A percentile compares a stretch with the other conserved stretches of the same genome.
phyloP scores from a whole-genome alignment of 2,797 vertebrate species.

The Scarus forsteni region DNA sequence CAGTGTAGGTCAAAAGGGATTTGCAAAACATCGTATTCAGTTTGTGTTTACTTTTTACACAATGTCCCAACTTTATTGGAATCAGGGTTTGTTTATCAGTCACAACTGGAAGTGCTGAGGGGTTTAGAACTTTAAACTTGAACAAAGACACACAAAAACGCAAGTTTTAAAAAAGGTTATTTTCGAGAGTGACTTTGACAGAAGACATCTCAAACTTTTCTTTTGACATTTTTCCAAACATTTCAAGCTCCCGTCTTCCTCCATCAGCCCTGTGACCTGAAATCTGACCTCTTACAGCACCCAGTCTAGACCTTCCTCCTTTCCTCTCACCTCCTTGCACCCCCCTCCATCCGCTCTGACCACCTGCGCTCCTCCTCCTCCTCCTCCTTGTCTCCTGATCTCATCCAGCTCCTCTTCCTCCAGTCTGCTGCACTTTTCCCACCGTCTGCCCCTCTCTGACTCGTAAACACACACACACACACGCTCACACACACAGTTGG shows the following conservation, averaged over 20 bases:
- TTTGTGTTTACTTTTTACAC: too few relatives aligned
- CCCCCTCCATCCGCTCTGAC: slow-evolving; percentile 33
- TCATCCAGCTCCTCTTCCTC: slow-evolving; percentile 28
- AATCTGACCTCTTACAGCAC: slow-evolving; percentile 29
- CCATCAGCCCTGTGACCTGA: slow-evolving; percentile 24
- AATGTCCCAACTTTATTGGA: too few relatives aligned
- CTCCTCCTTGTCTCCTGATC: slow-evolving; percentile 47
- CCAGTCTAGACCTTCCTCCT: slow-evolving; percentile 32
- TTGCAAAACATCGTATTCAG: too few relatives aligned
- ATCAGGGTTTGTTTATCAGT: too few relatives aligned
- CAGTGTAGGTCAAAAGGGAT: too few relatives aligned
- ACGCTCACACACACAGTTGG: slow-evolving; percentile 58
- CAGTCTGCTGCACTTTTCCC: slow-evolving; percentile 52
- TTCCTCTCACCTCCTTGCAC: slow-evolving; percentile 8
- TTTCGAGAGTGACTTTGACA: slow-evolving; percentile 24
- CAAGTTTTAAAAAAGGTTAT: too few relatives aligned
- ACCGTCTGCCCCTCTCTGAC: slow-evolving; percentile 89
- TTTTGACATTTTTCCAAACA: slow-evolving; percentile 21
- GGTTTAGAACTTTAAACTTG: too few relatives aligned
- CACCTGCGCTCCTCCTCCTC: slow-evolving; percentile 63
- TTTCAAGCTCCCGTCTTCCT: slow-evolving; percentile 23
- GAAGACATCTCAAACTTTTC: slow-evolving; percentile 26
- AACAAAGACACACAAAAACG: too few relatives aligned
- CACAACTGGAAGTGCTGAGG: too few relatives aligned
- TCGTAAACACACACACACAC: slow-evolving; percentile 53